Evolutionary conservation across 1,140 invertebrate species (phyloP), one percentile per base, ranked within the genome.

Genomic region (Philopotamus ludificatus): DNA sequence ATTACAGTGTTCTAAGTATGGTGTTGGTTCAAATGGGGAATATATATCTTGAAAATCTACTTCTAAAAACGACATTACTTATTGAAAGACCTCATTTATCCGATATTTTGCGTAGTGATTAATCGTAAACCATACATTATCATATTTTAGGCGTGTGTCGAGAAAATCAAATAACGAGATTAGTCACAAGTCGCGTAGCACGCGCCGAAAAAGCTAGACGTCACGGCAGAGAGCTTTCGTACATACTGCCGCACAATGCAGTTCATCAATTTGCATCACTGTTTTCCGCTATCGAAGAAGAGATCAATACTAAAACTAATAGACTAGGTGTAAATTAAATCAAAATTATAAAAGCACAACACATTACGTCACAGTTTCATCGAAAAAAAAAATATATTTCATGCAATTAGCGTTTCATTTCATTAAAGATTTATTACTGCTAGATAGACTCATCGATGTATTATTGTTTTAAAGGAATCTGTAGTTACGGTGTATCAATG

Each of bases 401-500:
- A 51, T 20, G 1, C 21, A 51, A 2, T 25, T 23, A n/a, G 9
- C 28, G 28, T 20, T 2, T 15, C 2, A 21, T 2, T 21, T 1
- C 23, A 18, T 49, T 16, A 49, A 49, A 16, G 18, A 21, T 22
- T 51, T 51, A 1, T 22, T 1, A n/a, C n/a, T n/a, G n/a, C n/a
- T n/a, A n/a, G n/a, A n/a, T n/a, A n/a, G n/a, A n/a, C n/a, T n/a
- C n/a, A n/a, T n/a, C n/a, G n/a, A n/a, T n/a, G n/a, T n/a, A n/a
- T n/a, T n/a, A n/a, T n/a, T n/a, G n/a, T n/a, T n/a, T n/a, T n/a
- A n/a, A n/a, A 81, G 89, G 89, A 18, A 89, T 96, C 54, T 88
- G 85, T 63, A 93, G 89, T 73, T 96, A 93, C 75, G 94, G 94
- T 0, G 89, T 97, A 0, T 95, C 93, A 21, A 95, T 96, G 88